phyloP scores from a whole-genome alignment of 53 echinoderm and acorn worm genomes.

The Paelopatides confundens region DNA sequence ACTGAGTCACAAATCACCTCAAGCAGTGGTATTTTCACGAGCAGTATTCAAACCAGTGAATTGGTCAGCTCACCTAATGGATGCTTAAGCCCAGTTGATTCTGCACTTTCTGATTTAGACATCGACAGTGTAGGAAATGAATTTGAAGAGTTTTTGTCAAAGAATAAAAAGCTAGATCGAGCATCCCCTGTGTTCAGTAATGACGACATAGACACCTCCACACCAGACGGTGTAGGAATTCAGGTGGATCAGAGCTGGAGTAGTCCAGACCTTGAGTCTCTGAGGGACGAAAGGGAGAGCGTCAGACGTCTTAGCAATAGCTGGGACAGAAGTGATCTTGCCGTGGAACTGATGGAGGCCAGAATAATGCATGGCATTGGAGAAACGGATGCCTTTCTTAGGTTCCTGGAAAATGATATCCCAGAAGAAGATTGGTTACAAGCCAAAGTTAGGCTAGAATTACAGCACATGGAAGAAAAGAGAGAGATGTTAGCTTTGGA shows the following conservation, averaged over 20 bases:
- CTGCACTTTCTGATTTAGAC: conserved; percentile 6
- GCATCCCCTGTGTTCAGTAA: background rate
- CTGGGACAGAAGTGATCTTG: conserved; percentile 77
- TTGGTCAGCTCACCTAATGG: conserved; percentile 14
- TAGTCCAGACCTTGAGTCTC: conserved; percentile 56
- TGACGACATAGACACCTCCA: background rate
- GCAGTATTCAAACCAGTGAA: conserved; percentile 55
- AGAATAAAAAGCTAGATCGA: background rate
- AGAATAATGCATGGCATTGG: conserved; percentile 94
- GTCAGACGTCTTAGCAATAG: conserved; percentile 54
- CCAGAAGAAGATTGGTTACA: conserved; percentile 79
- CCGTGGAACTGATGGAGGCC: conserved; percentile 94
- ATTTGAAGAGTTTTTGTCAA: conserved; percentile 3
- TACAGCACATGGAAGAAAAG: background rate
- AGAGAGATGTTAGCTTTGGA: conserved; percentile 18
- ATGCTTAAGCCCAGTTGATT: background rate
- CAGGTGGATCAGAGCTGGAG: conserved; percentile 34
- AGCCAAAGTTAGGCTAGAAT: conserved; percentile 20
- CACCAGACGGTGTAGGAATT: background rate
- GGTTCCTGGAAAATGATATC: conserved; percentile 80
- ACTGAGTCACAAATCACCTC: conserved; percentile 49
- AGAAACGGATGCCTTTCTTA: conserved; percentile 94
- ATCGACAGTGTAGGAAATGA: conserved; percentile 22
- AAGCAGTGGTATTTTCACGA: conserved; percentile 75
- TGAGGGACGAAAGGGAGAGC: conserved; percentile 59